Conservation (phyloP, 2,888 invertebrate species). For the Lasioglossum vierecki region DNA sequence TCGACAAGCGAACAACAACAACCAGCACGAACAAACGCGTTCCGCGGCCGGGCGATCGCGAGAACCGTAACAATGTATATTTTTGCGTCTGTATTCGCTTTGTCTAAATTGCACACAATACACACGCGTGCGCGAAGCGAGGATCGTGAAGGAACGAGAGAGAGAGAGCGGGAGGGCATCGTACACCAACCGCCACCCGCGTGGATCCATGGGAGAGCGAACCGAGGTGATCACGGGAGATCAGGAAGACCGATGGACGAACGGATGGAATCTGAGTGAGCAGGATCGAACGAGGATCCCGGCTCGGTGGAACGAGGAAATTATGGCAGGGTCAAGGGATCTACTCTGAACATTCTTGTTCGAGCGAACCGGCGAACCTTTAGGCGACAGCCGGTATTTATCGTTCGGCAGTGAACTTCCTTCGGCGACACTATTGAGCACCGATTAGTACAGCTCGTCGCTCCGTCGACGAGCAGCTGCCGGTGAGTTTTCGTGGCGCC, state of each 20-base stretch:
- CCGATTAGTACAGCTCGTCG: background rate
- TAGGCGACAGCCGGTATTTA: background rate
- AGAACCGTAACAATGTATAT: slow-evolving; percentile 17
- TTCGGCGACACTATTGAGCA: slow-evolving; percentile 8
- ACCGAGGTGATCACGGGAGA: slow-evolving; percentile 11
- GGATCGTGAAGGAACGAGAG: background rate
- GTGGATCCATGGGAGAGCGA: slow-evolving; percentile 30
- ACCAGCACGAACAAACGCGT: background rate
- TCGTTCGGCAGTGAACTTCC: slow-evolving; percentile 27
- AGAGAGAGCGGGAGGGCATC: background rate
- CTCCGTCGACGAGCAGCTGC: slow-evolving; percentile 7
- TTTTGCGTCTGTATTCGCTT: slow-evolving; percentile 26
- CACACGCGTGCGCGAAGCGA: slow-evolving; percentile 2
- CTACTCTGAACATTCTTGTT: background rate
- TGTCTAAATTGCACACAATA: slow-evolving; percentile 14
- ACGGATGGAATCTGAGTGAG: background rate
- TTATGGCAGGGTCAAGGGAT: background rate
- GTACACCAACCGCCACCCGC: background rate
- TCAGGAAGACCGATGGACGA: slow-evolving; percentile 31
- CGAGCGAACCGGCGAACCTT: background rate
- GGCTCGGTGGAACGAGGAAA: background rate
- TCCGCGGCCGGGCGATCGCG: slow-evolving; percentile 5
- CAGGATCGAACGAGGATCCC: background rate
- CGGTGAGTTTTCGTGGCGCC: slow-evolving; percentile 44
- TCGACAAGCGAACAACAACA: background rate